Conservation (phyloP, 2,797 vertebrate species). For the Delichon dasypus region DNA sequence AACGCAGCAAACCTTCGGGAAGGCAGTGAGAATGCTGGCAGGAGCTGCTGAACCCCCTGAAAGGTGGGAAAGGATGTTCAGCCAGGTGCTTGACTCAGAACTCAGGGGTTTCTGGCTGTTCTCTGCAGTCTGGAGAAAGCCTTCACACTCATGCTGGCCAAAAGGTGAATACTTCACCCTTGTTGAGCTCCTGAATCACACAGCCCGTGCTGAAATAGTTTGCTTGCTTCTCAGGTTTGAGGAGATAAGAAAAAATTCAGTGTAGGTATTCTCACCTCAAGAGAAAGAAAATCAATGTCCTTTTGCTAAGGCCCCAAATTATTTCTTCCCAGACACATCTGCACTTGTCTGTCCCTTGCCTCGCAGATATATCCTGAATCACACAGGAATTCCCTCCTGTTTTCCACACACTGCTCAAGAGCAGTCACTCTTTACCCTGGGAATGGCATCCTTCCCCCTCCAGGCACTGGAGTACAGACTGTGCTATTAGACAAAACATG, state of each 20-base stretch:
- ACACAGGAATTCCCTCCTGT: background rate
- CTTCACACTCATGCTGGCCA: too few species aligned
- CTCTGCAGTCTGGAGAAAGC: too few species aligned
- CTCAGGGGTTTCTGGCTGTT: too few species aligned
- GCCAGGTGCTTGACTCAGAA: too few species aligned
- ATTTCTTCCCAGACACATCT: background rate
- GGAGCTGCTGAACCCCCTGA: too few species aligned
- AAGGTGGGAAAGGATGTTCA: too few species aligned
- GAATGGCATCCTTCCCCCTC: background rate
- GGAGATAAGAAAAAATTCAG: background rate
- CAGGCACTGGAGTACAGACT: background rate
- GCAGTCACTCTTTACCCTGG: background rate
- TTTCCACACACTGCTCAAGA: background rate
- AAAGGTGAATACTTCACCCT: too few species aligned
- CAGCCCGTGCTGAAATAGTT: too few species aligned
- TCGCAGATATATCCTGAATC: background rate
- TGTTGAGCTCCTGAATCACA: too few species aligned
- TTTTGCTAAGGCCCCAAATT: background rate
- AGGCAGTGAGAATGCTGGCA: too few species aligned
- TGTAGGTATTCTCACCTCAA: background rate
- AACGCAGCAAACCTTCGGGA: too few species aligned
- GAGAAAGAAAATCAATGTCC: background rate
- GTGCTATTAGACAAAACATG: background rate
- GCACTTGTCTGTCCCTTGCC: background rate
- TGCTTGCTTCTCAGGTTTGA: too few species aligned